Evolutionary conservation across 2,888 invertebrate genomes (phyloP), one percentile per base, ranked within the genome.

Genomic region (Sepiola atlantica): DNA sequence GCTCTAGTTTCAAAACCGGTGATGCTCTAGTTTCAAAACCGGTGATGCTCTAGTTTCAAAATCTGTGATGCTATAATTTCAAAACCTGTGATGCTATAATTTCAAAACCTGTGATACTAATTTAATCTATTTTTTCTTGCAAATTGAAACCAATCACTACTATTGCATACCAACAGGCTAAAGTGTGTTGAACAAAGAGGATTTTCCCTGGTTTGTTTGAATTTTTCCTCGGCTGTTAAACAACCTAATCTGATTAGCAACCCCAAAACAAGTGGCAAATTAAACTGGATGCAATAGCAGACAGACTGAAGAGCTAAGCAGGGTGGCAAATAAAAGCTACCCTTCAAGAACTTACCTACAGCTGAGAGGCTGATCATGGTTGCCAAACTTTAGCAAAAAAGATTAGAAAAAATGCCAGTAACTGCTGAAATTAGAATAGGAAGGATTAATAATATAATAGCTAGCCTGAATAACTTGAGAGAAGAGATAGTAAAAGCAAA

Each of bases 291-390:
- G 77, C 77, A 77, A 77, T 77, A 77, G 77, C 77, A 77, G 77
- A 77, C 77, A 77, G 77, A 77, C 77, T 77, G 77, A 77, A 77
- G 77, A 77, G 77, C 77, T 77, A 77, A 77, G 77, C 77, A 77
- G 77, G 77, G 77, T n/a, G n/a, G 77, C 77, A 77, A 77, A n/a
- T 77, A n/a, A n/a, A 77, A 77, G 77, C 77, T 77, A 77, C 77
- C 77, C 77, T 77, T 77, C 77, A 77, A 77, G 77, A 77, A 92
- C 92, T 92, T 92, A 92, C 92, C 92, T 92, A 92, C 92, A 92
- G 92, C 45, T 92, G 92, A 35, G 92, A 92, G 28, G 77, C 77
- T 77, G 77, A 77, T 77, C 28, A 77, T 77, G 77, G 77, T 77
- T 24, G 92, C 45, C 54, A 54, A 54, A 92, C 92, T 54, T 92